Evolutionary conservation across 1,140 invertebrate species (phyloP), one percentile per base, ranked within the genome.

Genomic region (Tenebrio molitor): DNA sequence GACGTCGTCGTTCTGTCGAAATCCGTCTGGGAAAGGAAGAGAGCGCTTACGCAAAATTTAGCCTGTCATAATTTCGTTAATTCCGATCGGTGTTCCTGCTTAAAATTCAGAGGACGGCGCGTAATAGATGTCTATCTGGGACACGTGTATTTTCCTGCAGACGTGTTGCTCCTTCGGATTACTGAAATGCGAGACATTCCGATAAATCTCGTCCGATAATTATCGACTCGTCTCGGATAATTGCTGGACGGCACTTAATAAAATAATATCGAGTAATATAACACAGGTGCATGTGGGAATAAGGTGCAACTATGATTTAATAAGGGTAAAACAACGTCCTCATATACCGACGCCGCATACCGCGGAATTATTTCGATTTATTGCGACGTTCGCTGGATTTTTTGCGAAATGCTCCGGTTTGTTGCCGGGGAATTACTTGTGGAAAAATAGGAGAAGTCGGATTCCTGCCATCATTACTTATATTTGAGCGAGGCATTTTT

Each of bases 271-370:
- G 36, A 33, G 39, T 53, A 25, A 69, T 39, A 39, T 65, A 41
- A 66, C 72, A 74, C 74, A 76, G 74, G 74, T 76, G 74, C 69
- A 64, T 76, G 72, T 76, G 74, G 72, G 74, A 76, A 76, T 70
- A 42, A 71, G 62, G 68, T 66, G 68, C 36, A 74, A 74, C 16
- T 74, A 73, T 73, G 72, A 73, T 73, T 69, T 69, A 73, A 73
- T 50, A 73, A 73, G 72, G 72, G 67, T 69, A 73, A 73, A 70
- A 69, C 66, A 73, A 73, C 67, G 39, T 63, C 46, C 41, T 44
- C 33, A 69, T 69, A 69, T 69, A 41, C 25, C 67, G 50, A 44
- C 15, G 42, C 29, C 58, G 67, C 67, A 69, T 69, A 69, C 67
- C 67, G 10, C 2, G 33, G 33, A 69, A 53, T 69, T 34, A 46